Percentiles rank a stretch among this genome's conserved stretches.
Conservation (phyloP, 2,888 invertebrate genomes). For the Acleris sparsana region DNA sequence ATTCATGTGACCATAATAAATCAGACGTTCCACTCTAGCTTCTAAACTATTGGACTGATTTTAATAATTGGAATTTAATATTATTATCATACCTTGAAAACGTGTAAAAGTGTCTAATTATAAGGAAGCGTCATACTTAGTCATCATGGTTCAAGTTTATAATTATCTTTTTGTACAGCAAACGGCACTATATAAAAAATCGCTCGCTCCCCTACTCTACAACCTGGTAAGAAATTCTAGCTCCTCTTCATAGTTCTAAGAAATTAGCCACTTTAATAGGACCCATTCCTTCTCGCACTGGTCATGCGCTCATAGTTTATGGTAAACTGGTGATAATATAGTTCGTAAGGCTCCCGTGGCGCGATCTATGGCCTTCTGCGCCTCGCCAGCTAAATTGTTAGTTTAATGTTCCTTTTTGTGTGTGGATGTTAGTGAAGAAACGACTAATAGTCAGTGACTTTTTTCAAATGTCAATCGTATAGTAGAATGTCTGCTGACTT, state of each 20-base stretch:
- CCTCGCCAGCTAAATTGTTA: conserved; percentile 72
- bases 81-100: too few relatives aligned
- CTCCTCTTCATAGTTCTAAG: conserved; percentile 46
- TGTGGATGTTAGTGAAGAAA: conserved; percentile 58
- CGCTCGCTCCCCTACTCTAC: conserved; percentile 30
- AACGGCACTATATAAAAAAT: not conserved
- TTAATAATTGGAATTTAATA: too few relatives aligned
- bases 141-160: too few relatives aligned
- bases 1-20: too few relatives aligned
- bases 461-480: not conserved
- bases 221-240: conserved; percentile 7
- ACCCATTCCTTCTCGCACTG: conserved; percentile 32
- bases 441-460: conserved; percentile 7
- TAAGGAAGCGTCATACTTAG: too few relatives aligned
- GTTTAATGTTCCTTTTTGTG: conserved; percentile 78
- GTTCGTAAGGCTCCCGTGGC: conserved; percentile 66
- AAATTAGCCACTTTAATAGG: conserved; percentile 50
- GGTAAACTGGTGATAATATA: conserved; percentile 45
- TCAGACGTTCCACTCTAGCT: too few relatives aligned
- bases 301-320: conserved; percentile 39
- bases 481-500: not conserved
- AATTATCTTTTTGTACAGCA: not conserved
- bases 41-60: too few relatives aligned
- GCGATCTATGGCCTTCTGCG: conserved; percentile 77
- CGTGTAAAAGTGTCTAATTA: too few relatives aligned